A percentile compares a stretch with the other conserved stretches of the same genome.
Conservation (phyloP, 2,113 vertebrate genomes). For the Xenopus borealis region DNA sequence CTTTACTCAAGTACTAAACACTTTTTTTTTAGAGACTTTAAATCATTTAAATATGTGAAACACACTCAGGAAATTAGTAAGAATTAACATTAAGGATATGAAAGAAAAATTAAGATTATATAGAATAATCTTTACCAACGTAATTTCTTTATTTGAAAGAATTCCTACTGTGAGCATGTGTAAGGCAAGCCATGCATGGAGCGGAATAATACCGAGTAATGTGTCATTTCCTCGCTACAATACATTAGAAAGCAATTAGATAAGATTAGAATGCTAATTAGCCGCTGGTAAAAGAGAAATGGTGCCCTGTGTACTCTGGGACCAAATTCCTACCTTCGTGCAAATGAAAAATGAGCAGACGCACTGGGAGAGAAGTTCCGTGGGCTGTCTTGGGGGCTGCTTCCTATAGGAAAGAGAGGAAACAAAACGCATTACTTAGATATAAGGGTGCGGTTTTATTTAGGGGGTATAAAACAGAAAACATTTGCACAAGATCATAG, state of each 20-base stretch:
- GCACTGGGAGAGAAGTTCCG: slow-evolving; percentile 97
- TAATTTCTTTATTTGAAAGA: too few species aligned
- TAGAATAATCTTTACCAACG: too few species aligned
- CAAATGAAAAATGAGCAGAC: slow-evolving; percentile 96
- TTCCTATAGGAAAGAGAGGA: slow-evolving; percentile 66
- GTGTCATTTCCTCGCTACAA: slow-evolving; percentile 20
- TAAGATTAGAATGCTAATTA: slow-evolving; percentile 44
- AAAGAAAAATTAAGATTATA: too few species aligned
- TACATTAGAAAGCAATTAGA: slow-evolving; percentile 42
- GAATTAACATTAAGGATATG: too few species aligned
- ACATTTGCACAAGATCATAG: too few species aligned
- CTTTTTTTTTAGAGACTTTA: too few species aligned
- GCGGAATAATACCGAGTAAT: slow-evolving; percentile 34
- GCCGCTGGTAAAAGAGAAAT: slow-evolving; percentile 33
- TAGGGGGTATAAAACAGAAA: too few species aligned
- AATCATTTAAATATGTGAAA: too few species aligned
- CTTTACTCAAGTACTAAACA: too few species aligned
- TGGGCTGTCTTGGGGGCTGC: slow-evolving; percentile 94
- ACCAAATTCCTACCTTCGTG: slow-evolving; percentile 80
- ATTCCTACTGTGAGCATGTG: slow-evolving; percentile 8
- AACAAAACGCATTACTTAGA: not conserved
- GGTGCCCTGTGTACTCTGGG: slow-evolving; percentile 12
- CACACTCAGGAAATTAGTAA: too few species aligned
- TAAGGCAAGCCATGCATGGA: slow-evolving; percentile 9
- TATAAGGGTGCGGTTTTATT: too few species aligned